A percentile compares a stretch with the other conserved stretches of the same genome.
These are phyloP conservation scores for Prinia subflava DNA, from an alignment of 2,113 vertebrate species.

Conservation along the genomic window DNA sequence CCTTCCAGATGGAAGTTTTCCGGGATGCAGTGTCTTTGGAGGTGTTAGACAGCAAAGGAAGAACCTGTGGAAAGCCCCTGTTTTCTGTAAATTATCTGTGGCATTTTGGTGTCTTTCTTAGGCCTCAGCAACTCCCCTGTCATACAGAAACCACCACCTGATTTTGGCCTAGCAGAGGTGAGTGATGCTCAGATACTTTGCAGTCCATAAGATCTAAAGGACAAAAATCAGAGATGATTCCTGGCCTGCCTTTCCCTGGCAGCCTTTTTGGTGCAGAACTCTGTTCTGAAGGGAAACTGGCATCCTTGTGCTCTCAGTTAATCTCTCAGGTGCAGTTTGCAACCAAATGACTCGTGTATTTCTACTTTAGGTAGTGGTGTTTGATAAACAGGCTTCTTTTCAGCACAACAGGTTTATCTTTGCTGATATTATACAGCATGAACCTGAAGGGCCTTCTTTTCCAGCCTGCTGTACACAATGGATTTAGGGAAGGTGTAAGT, in stretches of 20 bases:
- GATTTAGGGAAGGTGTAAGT: neutral
- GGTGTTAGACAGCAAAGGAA: neutral
- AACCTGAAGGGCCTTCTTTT: neutral
- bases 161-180: constrained; percentile 12
- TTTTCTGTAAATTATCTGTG: neutral
- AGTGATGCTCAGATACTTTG: neutral
- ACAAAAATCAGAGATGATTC: neutral
- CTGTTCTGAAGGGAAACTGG: neutral
- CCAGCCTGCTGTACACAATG: constrained; percentile 40
- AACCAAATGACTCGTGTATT: neutral
- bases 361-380: neutral
- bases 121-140: constrained; percentile 9
- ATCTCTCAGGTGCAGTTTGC: neutral
- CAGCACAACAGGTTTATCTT: neutral
- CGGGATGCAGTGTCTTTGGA: neutral
- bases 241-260: neutral
- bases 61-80: neutral
- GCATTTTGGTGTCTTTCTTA: neutral
- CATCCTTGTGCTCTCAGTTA: neutral
- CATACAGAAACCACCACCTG: neutral
- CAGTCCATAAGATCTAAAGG: neutral
- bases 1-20: neutral
- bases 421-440: neutral
- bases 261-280: neutral
- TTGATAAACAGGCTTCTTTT: neutral